Evolutionary conservation across 1,140 invertebrate species (phyloP).

Genomic region (Zeugodacus cucurbitae): DNA sequence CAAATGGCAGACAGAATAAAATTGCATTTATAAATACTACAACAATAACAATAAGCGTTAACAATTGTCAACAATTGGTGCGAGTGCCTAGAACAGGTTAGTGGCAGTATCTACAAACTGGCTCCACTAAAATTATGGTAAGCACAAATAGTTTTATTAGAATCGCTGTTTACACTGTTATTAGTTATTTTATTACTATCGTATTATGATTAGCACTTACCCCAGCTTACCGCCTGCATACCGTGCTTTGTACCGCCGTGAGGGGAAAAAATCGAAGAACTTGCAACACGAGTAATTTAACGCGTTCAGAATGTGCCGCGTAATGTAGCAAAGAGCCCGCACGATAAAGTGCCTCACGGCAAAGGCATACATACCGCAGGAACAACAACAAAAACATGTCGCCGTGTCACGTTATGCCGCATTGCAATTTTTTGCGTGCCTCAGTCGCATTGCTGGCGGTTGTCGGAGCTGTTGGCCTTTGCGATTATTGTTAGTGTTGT

Average conservation of each 20-base stretch:
- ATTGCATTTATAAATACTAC: constrained; percentile 18
- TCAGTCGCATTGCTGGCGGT: constrained; percentile 18
- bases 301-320: constrained; percentile 27
- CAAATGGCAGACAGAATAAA: not conserved
- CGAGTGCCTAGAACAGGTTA: not conserved
- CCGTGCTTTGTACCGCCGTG: not conserved
- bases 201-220: no score
- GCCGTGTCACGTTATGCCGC: constrained; percentile 32
- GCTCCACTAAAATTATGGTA: not conserved
- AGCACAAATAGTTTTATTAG: not conserved
- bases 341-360: not conserved
- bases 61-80: constrained; percentile 60
- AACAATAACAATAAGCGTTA: constrained; percentile 62
- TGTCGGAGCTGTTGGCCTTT: not conserved
- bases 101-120: not conserved
- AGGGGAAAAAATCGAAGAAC: not conserved
- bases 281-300: constrained; percentile 15
- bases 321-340: not conserved
- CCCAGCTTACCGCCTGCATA: not conserved
- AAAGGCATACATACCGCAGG: not conserved
- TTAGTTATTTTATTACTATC: not conserved
- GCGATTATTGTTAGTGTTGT: constrained; percentile 23
- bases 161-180: not conserved
- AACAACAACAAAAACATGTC: not conserved
- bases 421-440: constrained; percentile 32